phyloP scores from a whole-genome alignment of 23 tunicate species.

The Halocynthia aurantium region DNA sequence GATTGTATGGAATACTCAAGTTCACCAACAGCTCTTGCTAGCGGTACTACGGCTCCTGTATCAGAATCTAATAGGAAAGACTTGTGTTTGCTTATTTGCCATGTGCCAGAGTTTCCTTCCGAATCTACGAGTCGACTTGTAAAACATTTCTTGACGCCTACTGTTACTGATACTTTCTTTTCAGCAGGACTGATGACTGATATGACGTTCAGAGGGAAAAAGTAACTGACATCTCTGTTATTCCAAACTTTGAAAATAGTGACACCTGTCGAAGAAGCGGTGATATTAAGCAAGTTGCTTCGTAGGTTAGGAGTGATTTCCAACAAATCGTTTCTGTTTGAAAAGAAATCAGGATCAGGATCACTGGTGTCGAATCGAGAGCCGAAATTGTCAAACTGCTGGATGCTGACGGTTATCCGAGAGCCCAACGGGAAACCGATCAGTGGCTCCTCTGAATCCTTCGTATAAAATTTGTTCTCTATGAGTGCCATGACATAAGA shows the following conservation, averaged over 20 bases:
- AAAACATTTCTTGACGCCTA: constrained; percentile 16
- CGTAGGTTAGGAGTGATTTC: constrained; percentile 7
- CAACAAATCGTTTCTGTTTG: constrained; percentile 35
- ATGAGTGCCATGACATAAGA: constrained; percentile 50
- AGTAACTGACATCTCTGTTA: not conserved
- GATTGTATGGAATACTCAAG: not conserved
- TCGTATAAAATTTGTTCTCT: constrained; percentile 35
- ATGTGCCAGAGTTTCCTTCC: constrained; percentile 3
- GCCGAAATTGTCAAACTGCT: constrained; percentile 74
- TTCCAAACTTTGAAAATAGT: constrained; percentile 15
- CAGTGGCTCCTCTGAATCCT: constrained; percentile 7
- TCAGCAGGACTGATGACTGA: not conserved
- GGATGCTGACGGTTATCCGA: constrained; percentile 26
- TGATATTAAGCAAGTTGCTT: not conserved
- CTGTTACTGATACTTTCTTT: not conserved
- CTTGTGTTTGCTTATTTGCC: not conserved
- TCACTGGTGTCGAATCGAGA: constrained; percentile 47
- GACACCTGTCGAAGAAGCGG: not conserved
- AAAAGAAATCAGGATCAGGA: constrained; percentile 23
- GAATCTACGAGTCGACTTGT: not conserved
- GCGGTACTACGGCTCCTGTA: constrained; percentile 10
- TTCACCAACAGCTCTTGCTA: not conserved
- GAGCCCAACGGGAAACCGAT: constrained; percentile 60
- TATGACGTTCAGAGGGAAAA: constrained; percentile 4
- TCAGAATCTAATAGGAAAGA: not conserved